Base-by-base conservation (phyloP, 1,140 invertebrate species). In the Manduca sexta region DNA sequence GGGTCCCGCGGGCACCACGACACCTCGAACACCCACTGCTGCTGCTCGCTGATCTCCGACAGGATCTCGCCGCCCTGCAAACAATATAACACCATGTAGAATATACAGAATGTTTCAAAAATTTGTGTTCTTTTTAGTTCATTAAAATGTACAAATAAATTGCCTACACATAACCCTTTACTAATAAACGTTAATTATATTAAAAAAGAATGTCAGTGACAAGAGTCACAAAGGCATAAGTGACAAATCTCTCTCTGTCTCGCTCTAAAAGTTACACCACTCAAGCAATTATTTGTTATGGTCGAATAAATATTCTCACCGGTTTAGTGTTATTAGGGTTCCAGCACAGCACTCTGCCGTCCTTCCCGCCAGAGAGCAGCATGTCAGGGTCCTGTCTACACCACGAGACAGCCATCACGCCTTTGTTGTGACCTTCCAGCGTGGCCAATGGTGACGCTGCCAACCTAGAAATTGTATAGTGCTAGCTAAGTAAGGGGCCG, bases 1-100 rank as follows among this genome's bases (percentile, higher is more conserved):
- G 96, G 95, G 88, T 95, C 93, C 55, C 93, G 89, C 3, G 94
- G 93, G 82, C 94, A 96, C 95, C 96, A 98, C 34, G 92, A 89
- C n/a, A 97, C 93, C 77, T 98, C 95, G 81, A 97, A 97, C 78
- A 94, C 93, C 96, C 95, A 98, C 68, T 97, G 94, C 61, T 91
- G 92, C 30, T 93, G 94, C 49, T 92, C 93, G 4, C 93, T 91
- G 37, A 98, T 86, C 71, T 98, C 95, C 45, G 93, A 92, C 1
- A 97, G 88, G 15, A 97, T 89, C 87, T 94, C 93, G 1, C 92
- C 93, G 48, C 92, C 89, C 90, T 92, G 56, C 3, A 69, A 69
- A 61, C 21, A 26, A 26, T 26, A 26, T 8, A 26, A 26, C 21
- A 26, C 21, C 4, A 3, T 2, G 2, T 7, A 7, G n/a, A 31